Conservation (phyloP, 2,113 vertebrate genomes). For the Albula goreensis region DNA sequence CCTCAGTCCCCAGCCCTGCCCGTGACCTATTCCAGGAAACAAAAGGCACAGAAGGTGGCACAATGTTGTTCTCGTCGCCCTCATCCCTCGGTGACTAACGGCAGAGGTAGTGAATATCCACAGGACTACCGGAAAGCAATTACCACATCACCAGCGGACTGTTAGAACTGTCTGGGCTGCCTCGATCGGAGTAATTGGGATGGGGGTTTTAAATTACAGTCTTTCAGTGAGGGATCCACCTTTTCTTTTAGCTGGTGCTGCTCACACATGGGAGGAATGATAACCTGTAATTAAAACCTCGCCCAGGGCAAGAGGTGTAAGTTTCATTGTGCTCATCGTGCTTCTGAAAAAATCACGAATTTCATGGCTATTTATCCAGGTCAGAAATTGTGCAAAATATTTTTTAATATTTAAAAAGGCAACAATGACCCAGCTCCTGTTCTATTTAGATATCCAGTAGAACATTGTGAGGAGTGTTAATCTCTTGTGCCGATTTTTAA, state of each 20-base stretch:
- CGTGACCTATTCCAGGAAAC: not conserved
- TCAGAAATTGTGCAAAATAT: constrained; percentile 1
- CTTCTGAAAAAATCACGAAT: not conserved
- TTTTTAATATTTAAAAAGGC: not conserved
- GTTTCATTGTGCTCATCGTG: not conserved
- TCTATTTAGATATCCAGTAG: not conserved
- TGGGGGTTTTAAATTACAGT: not conserved
- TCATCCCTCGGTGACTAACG: not conserved
- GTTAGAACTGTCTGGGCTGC: not conserved
- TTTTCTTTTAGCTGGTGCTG: not conserved
- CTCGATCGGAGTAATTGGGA: not conserved
- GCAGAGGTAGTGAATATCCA: not conserved
- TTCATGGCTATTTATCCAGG: constrained; percentile 28
- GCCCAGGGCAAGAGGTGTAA: not conserved
- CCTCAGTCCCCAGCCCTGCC: not conserved
- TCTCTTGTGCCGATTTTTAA: not conserved
- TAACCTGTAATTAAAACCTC: constrained; percentile 39
- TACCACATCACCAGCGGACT: not conserved
- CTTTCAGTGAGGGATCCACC: not conserved
- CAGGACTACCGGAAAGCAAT: not conserved
- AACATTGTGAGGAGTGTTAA: not conserved
- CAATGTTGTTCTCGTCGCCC: not conserved
- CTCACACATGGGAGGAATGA: constrained; percentile 13
- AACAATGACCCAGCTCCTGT: not conserved
- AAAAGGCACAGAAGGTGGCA: not conserved